phyloP scores from a whole-genome alignment of 2,888 invertebrate species.

The Alloplasta piceator region DNA sequence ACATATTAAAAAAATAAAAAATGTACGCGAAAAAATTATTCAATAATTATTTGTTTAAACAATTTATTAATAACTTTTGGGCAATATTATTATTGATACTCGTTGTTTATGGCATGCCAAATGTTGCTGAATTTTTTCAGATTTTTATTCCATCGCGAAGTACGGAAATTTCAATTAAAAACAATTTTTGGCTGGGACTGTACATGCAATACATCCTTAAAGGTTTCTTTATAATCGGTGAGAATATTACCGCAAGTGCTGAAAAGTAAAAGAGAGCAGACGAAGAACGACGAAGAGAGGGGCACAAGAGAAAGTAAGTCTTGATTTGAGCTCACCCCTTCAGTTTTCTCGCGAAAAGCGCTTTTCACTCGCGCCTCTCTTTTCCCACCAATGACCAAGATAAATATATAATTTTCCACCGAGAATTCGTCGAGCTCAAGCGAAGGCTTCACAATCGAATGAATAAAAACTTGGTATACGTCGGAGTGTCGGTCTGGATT shows the following conservation, averaged over 20 bases:
- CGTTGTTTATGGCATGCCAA: too few relatives aligned
- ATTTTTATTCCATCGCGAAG: too few relatives aligned
- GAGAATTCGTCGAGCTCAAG: slow-evolving; percentile 17
- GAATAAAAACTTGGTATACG: slow-evolving; percentile 26
- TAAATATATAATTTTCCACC: slow-evolving; percentile 59
- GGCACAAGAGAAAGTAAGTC: background rate
- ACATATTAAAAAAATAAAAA: too few relatives aligned
- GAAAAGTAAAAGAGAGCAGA: background rate
- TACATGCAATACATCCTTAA: too few relatives aligned
- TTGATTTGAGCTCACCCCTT: slow-evolving; percentile 32
- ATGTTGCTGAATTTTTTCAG: too few relatives aligned
- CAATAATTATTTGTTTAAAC: too few relatives aligned
- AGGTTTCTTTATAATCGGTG: slow-evolving; percentile 46
- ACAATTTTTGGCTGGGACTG: too few relatives aligned
- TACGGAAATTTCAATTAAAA: too few relatives aligned
- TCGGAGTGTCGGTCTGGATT: background rate
- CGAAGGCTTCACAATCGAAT: slow-evolving; percentile 44
- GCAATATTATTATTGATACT: too few relatives aligned
- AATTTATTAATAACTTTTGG: too few relatives aligned
- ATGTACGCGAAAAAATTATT: too few relatives aligned
- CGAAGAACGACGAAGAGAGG: slow-evolving; percentile 16
- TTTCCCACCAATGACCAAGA: slow-evolving; percentile 5
- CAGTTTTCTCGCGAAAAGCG: slow-evolving; percentile 33
- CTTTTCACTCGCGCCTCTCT: slow-evolving; percentile 1
- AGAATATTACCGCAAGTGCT: slow-evolving; percentile 19